Conservation (phyloP, 2,797 vertebrate species). For the Coendou prehensilis region DNA sequence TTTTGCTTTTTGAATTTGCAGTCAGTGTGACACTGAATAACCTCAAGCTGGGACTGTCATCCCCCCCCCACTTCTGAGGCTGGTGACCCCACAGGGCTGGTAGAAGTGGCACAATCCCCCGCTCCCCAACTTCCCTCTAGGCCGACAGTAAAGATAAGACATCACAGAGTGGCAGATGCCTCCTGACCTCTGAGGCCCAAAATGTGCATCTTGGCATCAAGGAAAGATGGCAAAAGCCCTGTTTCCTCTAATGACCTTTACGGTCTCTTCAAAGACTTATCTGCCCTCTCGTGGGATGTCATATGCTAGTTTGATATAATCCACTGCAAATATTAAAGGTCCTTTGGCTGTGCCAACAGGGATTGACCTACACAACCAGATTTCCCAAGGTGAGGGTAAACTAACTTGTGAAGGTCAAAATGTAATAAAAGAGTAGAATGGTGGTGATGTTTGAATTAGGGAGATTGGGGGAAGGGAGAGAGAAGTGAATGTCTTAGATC, state of each 20-base stretch:
- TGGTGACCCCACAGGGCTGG: not conserved
- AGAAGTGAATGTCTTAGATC: not conserved
- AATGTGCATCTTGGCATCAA: not conserved
- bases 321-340: not conserved
- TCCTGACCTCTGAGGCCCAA: conserved; percentile 14
- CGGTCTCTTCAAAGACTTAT: not conserved
- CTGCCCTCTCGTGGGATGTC: not conserved
- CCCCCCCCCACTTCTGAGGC: not conserved
- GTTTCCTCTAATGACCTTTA: not conserved
- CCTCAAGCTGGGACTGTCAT: not conserved
- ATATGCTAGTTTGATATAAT: not conserved
- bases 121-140: not conserved
- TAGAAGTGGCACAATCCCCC: not conserved
- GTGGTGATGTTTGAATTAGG: not conserved
- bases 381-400: conserved; percentile 16
- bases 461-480: not conserved
- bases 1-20: not conserved
- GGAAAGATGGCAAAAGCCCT: not conserved
- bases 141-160: accelerated
- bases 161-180: not conserved
- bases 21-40: not conserved
- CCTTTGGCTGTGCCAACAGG: not conserved
- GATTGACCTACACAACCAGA: not conserved
- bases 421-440: not conserved
- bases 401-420: not conserved